Conservation (phyloP, 1,140 invertebrate genomes). For the Drosophila guanche region DNA sequence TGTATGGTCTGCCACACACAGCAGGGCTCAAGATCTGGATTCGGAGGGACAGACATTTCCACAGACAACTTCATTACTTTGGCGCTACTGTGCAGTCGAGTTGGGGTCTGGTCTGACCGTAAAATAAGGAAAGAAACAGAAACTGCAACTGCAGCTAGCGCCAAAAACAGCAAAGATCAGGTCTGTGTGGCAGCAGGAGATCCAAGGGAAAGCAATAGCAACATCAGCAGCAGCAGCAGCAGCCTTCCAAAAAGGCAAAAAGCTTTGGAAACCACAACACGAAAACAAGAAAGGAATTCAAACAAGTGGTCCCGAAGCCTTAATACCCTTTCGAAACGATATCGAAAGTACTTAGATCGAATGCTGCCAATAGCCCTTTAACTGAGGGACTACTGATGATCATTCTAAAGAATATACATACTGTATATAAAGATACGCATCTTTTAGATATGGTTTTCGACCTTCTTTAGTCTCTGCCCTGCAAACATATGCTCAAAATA, state of each 20-base stretch:
- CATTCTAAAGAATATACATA: too few relatives aligned
- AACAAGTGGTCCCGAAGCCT: too few relatives aligned
- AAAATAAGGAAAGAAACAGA: constrained; percentile 52
- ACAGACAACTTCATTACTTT: constrained; percentile 78
- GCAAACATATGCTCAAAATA: too few relatives aligned
- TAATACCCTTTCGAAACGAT: too few relatives aligned
- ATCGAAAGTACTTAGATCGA: too few relatives aligned
- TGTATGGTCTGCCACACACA: constrained; percentile 22
- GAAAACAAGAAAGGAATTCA: constrained; percentile 5
- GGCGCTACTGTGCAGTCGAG: constrained; percentile 65
- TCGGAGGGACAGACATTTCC: constrained; percentile 45
- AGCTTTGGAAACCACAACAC: constrained; percentile 29
- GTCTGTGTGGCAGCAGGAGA: constrained; percentile 37
- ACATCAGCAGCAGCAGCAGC: constrained; percentile 24
- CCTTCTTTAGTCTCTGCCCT: too few relatives aligned
- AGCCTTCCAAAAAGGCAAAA: constrained; percentile 35
- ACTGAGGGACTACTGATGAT: too few relatives aligned
- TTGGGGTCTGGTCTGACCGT: constrained; percentile 44
- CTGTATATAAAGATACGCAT: too few relatives aligned
- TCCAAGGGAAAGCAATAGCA: constrained; percentile 26
- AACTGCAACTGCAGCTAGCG: constrained; percentile 48
- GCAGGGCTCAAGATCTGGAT: constrained; percentile 32
- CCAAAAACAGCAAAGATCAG: constrained; percentile 56
- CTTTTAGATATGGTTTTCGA: too few relatives aligned
- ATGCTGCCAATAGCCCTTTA: too few relatives aligned